Evolutionary conservation across 2,888 invertebrate species (phyloP).

Genomic region (Tyria jacobaeae): DNA sequence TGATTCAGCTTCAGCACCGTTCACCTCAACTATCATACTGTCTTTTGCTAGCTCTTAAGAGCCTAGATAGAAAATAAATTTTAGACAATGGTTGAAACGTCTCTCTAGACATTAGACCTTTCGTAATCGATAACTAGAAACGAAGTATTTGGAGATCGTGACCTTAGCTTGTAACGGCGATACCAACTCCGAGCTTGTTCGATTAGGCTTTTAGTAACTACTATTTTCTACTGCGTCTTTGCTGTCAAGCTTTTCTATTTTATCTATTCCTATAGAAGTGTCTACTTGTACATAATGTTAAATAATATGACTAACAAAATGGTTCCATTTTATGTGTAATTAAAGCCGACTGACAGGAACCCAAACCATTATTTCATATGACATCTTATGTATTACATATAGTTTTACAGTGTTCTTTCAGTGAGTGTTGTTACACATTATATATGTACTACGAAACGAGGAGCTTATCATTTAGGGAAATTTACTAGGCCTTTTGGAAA

Average conservation of each 20-base stretch:
- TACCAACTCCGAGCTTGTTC: conserved; percentile 79
- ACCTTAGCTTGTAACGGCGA: conserved; percentile 23
- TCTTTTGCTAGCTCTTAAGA: conserved; percentile 68
- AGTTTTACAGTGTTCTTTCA: conserved; percentile 38
- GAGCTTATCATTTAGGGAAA: conserved; percentile 83
- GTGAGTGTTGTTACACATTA: conserved; percentile 43
- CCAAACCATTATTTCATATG: conserved; percentile 35
- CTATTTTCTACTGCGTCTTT: conserved; percentile 78
- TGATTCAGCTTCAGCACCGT: conserved; percentile 76
- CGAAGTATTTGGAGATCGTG: conserved; percentile 23
- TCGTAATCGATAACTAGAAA: conserved; percentile 28
- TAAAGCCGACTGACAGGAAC: conserved; percentile 42
- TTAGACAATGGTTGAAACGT: conserved; percentile 47
- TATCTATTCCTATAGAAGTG: conserved; percentile 50
- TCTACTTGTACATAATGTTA: conserved; percentile 48
- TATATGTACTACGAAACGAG: conserved; percentile 59
- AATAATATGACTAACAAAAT: conserved; percentile 35
- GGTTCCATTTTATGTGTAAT: conserved; percentile 37
- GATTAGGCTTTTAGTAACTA: conserved; percentile 79
- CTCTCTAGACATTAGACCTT: conserved; percentile 36
- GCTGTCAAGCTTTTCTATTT: conserved; percentile 73
- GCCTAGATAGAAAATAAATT: conserved; percentile 72
- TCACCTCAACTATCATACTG: conserved; percentile 68
- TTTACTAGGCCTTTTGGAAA: conserved; percentile 68
- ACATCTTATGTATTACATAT: conserved; percentile 24